These are phyloP conservation scores for Cephalopachus bancanus DNA, from an alignment of 2,797 vertebrate species.

Conservation along the genomic window DNA sequence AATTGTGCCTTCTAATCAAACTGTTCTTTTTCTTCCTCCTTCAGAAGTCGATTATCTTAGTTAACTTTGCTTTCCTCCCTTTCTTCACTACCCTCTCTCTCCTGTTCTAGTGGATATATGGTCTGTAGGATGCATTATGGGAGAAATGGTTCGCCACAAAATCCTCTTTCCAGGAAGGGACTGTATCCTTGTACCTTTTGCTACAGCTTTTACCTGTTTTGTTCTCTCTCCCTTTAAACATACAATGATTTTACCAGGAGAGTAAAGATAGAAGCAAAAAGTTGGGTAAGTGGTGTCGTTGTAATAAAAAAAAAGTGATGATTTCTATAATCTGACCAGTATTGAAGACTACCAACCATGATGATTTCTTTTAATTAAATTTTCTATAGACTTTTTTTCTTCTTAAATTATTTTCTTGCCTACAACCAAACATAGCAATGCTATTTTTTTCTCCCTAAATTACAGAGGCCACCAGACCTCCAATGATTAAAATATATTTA, in stretches of 20 bases:
- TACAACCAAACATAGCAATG: slow-evolving; percentile 47
- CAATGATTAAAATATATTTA: slow-evolving; percentile 60
- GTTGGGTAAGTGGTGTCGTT: slow-evolving; percentile 83
- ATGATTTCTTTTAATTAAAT: slow-evolving; percentile 61
- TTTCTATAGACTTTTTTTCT: slow-evolving; percentile 57
- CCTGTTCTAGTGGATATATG: slow-evolving; percentile 99
- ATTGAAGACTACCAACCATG: slow-evolving; percentile 28
- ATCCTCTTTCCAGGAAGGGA: slow-evolving; percentile 99
- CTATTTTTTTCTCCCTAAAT: not conserved
- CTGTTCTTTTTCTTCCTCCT: slow-evolving; percentile 87
- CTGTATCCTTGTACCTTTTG: slow-evolving; percentile 96
- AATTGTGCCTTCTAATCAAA: slow-evolving; percentile 88
- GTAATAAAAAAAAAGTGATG: slow-evolving; percentile 48
- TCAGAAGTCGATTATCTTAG: slow-evolving; percentile 87
- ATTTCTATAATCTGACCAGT: slow-evolving; percentile 65
- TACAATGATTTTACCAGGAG: slow-evolving; percentile 81
- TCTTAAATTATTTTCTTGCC: slow-evolving; percentile 59
- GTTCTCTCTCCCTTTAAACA: slow-evolving; percentile 82
- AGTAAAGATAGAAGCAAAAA: slow-evolving; percentile 89
- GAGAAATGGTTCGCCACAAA: slow-evolving; percentile 99
- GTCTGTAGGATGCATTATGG: slow-evolving; percentile 99
- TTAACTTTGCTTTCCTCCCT: slow-evolving; percentile 90
- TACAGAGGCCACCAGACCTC: slow-evolving; percentile 55
- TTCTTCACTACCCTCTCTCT: slow-evolving; percentile 90
- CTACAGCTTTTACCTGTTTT: slow-evolving; percentile 77